These are phyloP conservation scores for Drosophila yakuba DNA, from an alignment of 1,140 invertebrate genomes.

Conservation along the genomic window DNA sequence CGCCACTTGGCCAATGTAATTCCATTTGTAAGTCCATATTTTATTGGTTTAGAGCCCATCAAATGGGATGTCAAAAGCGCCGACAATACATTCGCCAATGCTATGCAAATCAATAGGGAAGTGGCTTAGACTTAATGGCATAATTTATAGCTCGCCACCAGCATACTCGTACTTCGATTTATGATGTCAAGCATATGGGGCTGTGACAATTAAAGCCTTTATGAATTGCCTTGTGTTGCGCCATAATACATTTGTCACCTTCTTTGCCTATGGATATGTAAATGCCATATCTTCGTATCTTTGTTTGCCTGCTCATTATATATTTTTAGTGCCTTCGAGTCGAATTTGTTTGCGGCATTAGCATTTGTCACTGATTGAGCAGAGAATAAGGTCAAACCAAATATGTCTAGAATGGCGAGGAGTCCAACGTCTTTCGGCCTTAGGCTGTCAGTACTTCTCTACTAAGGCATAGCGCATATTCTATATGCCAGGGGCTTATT, in stretches of 20 bases:
- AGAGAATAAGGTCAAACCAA: slow-evolving; percentile 6
- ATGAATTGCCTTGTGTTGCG: slow-evolving; percentile 32
- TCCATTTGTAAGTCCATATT: slow-evolving; percentile 36
- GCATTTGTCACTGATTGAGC: slow-evolving; percentile 23
- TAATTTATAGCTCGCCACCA: slow-evolving; percentile 50
- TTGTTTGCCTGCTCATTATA: slow-evolving; percentile 3
- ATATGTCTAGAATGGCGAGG: not conserved
- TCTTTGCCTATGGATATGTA: slow-evolving; percentile 31
- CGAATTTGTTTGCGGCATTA: slow-evolving; percentile 5
- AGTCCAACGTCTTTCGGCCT: not conserved
- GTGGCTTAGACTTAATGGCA: slow-evolving; percentile 52
- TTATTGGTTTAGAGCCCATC: slow-evolving; percentile 56
- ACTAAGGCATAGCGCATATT: not conserved
- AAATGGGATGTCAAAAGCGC: slow-evolving; percentile 46
- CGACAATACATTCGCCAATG: slow-evolving; percentile 30
- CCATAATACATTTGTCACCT: slow-evolving; percentile 38
- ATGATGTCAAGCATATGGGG: slow-evolving; percentile 32
- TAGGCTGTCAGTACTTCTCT: not conserved
- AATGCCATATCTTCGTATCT: slow-evolving; percentile 23
- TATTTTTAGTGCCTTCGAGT: not conserved
- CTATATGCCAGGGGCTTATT: not conserved
- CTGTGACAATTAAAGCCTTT: slow-evolving; percentile 41
- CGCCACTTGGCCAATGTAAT: slow-evolving; percentile 21
- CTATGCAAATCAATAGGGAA: slow-evolving; percentile 60
- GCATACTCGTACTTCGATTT: slow-evolving; percentile 30